phyloP scores from a whole-genome alignment of 2,113 vertebrate genomes.

The Heterochromis multidens region DNA sequence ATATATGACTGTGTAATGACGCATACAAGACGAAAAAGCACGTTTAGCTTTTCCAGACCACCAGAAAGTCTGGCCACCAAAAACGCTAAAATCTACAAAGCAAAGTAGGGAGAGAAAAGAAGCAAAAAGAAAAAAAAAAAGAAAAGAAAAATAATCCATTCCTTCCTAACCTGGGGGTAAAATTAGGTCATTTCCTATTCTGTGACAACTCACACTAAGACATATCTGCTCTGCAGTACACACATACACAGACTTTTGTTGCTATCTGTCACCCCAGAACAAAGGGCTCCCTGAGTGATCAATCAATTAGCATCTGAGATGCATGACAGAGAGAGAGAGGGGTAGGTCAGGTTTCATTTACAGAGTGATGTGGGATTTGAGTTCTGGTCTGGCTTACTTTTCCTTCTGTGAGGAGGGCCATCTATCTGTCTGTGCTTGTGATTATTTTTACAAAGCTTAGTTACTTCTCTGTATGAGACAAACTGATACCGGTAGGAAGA shows the following conservation, averaged over 20 bases:
- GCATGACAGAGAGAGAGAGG: conserved; percentile 16
- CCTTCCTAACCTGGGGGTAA: conserved; percentile 72
- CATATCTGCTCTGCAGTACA: conserved; percentile 23
- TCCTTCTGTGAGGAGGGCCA: conserved; percentile 8
- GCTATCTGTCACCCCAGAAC: conserved; percentile 68
- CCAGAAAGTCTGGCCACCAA: background rate
- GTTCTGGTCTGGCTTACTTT: conserved; percentile 49
- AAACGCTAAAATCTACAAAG: conserved; percentile 23
- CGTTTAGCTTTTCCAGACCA: conserved; percentile 30
- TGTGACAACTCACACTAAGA: conserved; percentile 67
- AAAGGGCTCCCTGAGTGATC: conserved; percentile 62
- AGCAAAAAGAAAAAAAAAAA: background rate
- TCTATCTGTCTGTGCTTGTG: conserved; percentile 42
- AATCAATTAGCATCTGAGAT: conserved; percentile 64
- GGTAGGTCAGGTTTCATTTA: conserved; percentile 62
- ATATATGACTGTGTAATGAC: background rate
- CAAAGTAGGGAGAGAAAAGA: conserved; percentile 23
- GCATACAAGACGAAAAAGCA: background rate
- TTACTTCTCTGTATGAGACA: conserved; percentile 33
- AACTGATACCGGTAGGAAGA: conserved; percentile 13
- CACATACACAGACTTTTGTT: conserved; percentile 26
- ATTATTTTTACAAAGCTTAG: conserved; percentile 57
- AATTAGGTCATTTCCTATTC: conserved; percentile 77
- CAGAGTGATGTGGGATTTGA: conserved; percentile 36
- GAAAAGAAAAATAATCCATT: conserved; percentile 65